phyloP scores from a whole-genome alignment of 2,797 vertebrate species.

The Champsocephalus esox region DNA sequence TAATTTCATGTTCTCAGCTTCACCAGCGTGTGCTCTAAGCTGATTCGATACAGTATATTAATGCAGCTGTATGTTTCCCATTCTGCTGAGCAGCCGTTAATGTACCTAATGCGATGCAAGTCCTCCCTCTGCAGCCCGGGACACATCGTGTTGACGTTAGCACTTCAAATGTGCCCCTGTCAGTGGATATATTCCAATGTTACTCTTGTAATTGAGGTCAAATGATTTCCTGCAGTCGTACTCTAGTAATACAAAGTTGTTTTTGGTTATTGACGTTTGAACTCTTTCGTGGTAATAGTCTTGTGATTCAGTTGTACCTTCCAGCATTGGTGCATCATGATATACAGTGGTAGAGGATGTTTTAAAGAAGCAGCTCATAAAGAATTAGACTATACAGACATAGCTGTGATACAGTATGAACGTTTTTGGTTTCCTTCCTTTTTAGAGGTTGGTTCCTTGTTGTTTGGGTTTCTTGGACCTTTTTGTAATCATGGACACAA shows the following conservation, averaged over 20 bases:
- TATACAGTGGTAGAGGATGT: background rate
- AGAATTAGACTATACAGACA: background rate
- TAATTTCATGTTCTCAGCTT: background rate
- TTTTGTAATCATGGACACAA: too few relatives aligned
- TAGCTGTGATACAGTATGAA: background rate
- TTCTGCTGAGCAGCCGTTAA: conserved; percentile 17
- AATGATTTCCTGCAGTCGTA: conserved; percentile 15
- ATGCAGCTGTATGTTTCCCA: background rate
- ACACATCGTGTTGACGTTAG: conserved; percentile 7
- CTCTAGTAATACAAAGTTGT: conserved; percentile 32
- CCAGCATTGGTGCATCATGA: background rate
- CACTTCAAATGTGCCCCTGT: background rate
- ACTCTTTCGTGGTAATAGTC: conserved; percentile 24
- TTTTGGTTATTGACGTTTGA: conserved; percentile 44
- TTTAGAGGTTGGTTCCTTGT: too few relatives aligned
- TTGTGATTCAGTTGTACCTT: conserved; percentile 45
- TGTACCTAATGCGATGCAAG: conserved; percentile 1
- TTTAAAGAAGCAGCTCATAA: background rate
- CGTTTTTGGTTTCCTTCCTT: too few relatives aligned
- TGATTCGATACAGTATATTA: background rate
- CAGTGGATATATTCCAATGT: conserved; percentile 1
- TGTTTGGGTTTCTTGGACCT: too few relatives aligned
- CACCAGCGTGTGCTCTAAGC: conserved; percentile 10
- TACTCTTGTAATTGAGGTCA: conserved; percentile 58
- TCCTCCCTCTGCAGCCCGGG: background rate